Evolutionary conservation across 2,888 invertebrate species (phyloP), one percentile per base, ranked within the genome.

Genomic region (Dolichopus griseipennis): DNA sequence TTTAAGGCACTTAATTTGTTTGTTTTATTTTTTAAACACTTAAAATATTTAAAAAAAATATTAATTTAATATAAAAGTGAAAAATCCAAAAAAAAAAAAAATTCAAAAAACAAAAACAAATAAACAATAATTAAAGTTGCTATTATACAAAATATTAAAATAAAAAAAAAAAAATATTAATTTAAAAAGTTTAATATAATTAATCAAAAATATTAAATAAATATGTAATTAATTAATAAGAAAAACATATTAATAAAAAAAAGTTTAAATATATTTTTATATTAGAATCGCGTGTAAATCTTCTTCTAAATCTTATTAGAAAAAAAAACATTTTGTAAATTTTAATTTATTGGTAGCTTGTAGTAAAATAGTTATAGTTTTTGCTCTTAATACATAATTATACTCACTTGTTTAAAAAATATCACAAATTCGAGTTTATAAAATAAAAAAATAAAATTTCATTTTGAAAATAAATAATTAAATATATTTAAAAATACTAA

Each of bases 1-100:
- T 75, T 69, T 64, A 64, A 66, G 61, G 61, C 62, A 64, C 41
- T 68, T 68, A 66, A 65, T 66, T 68, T 52, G 15, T 52, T 52
- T 52, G 18, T n/a, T 52, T 52, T 52, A 18, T 18, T 18, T 52
- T 5, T 18, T 52, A 18, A 43, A 52, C 6, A 18, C n/a, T 41
- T 12, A 2, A 41, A 12, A 6, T 41, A 41, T 12, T 41, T 41
- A 41, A 18, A 15, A 15, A 18, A 18, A 52, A 18, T 52, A 41
- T 41, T 12, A 52, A 52, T 18, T 52, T 18, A 18, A 52, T 52
- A 52, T 12, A 12, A 41, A 41, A 52, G 15, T 52, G 15, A 15
- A 52, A 52, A 52, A 12, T 18, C 9, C 2, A 6, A n/a, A 52
- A 52, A 27, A 52, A 52, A 52, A 52, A 52, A n/a, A 52, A 52